These are phyloP conservation scores for Yponomeuta cagnagella DNA, from an alignment of 2,888 invertebrate species.

Conservation along the genomic window DNA sequence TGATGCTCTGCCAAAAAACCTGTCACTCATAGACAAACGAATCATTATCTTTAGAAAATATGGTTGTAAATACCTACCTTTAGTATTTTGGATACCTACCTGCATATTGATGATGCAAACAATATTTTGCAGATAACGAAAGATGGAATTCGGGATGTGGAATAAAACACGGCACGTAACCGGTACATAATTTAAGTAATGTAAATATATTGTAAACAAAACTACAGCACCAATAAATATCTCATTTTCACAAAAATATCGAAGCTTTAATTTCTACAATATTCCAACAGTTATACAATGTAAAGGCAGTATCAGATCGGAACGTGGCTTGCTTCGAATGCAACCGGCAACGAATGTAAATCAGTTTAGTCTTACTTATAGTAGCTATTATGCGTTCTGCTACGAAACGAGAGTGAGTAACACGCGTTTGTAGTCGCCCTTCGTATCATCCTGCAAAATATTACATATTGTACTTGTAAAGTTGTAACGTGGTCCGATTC, in stretches of 20 bases:
- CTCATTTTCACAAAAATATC: slow-evolving; percentile 71
- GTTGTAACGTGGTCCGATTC: slow-evolving; percentile 24
- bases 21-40: not conserved
- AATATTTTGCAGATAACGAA: slow-evolving; percentile 57
- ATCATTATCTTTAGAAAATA: slow-evolving; percentile 15
- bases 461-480: slow-evolving; percentile 48
- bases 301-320: slow-evolving; percentile 62
- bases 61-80: too few relatives aligned
- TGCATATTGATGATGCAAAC: not conserved
- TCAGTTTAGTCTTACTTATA: slow-evolving; percentile 30
- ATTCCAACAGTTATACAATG: slow-evolving; percentile 61
- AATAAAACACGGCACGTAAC: slow-evolving; percentile 45
- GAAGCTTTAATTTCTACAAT: slow-evolving; percentile 58
- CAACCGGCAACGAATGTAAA: slow-evolving; percentile 4
- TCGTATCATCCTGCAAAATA: slow-evolving; percentile 80
- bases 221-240: slow-evolving; percentile 75
- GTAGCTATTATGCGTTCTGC: slow-evolving; percentile 49
- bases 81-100: not conserved
- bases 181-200: slow-evolving; percentile 63
- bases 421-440: slow-evolving; percentile 82
- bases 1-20: slow-evolving; percentile 26
- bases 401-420: slow-evolving; percentile 75
- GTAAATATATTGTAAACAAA: slow-evolving; percentile 69
- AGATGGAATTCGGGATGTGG: slow-evolving; percentile 64
- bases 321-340: slow-evolving; percentile 36